These are phyloP conservation scores for Cryptocephalus moraei DNA, from an alignment of 2,888 invertebrate species.

Conservation along the genomic window DNA sequence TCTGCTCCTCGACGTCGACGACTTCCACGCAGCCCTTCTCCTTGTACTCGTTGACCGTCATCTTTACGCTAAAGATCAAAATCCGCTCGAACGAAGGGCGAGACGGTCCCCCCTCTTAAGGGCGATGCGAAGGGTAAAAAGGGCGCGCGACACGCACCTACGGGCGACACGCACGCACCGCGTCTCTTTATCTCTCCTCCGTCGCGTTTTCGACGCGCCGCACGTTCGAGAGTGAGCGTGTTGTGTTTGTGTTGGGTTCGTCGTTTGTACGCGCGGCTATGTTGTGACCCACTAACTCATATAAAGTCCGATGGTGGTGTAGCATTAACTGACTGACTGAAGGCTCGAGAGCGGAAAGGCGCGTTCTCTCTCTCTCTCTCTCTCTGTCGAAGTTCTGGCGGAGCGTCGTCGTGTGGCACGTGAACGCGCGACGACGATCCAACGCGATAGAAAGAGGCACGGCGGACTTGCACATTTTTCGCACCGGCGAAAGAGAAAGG, in stretches of 20 bases:
- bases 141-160: background rate
- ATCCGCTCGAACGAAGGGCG: no score
- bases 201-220: constrained; percentile 1
- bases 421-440: no score
- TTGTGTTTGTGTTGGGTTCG: constrained; percentile 6
- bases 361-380: constrained; percentile 32
- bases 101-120: no score
- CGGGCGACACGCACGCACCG: constrained; percentile 1
- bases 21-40: constrained; percentile 40
- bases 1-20: constrained; percentile 29
- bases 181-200: no score
- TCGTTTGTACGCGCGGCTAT: constrained; percentile 2
- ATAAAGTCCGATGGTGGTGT: constrained; percentile 36
- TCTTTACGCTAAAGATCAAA: constrained; percentile 19
- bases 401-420: no score
- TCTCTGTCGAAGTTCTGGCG: background rate
- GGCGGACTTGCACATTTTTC: constrained; percentile 9
- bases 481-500: constrained; percentile 17
- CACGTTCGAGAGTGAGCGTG: constrained; percentile 25
- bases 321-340: no score
- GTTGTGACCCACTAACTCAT: constrained; percentile 40
- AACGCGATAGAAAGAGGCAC: background rate
- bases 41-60: constrained; percentile 49
- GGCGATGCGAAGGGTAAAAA: no score
- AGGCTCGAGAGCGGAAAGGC: no score